A percentile compares a stretch with the other conserved stretches of the same genome.
Conservation (phyloP, 2,888 invertebrate genomes). For the Synanthedon andrenaeformis region DNA sequence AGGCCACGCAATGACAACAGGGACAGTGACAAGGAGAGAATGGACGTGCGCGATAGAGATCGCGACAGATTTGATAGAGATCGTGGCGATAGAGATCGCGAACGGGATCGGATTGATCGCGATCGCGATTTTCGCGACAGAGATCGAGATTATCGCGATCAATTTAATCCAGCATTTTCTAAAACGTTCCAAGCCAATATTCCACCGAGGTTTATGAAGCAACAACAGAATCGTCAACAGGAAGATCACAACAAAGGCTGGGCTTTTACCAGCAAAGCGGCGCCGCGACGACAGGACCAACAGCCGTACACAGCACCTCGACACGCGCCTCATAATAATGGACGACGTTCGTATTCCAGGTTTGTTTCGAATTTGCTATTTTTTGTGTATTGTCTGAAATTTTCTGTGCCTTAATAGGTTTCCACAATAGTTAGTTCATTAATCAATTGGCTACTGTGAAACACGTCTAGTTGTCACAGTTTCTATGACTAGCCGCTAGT, state of each 20-base stretch:
- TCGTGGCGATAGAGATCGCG: conserved; percentile 30
- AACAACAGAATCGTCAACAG: conserved; percentile 72
- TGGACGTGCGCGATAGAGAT: conserved; percentile 26
- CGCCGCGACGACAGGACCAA: conserved; percentile 47
- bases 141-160: conserved; percentile 41
- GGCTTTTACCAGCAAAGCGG: conserved; percentile 51
- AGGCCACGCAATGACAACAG: conserved; percentile 24
- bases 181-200: conserved; percentile 84
- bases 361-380: conserved; percentile 11
- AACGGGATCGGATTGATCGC: conserved; percentile 23
- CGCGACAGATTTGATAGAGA: conserved; percentile 31
- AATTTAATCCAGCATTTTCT: conserved; percentile 74
- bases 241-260: conserved; percentile 57
- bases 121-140: conserved; percentile 23
- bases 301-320: conserved; percentile 52
- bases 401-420: neutral
- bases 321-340: conserved; percentile 51
- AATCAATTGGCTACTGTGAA: neutral
- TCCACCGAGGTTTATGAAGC: conserved; percentile 87
- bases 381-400: neutral
- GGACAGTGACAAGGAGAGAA: conserved; percentile 25
- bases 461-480: too few relatives aligned
- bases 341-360: conserved; percentile 60
- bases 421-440: neutral
- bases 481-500: too few relatives aligned